Conservation (phyloP, 2,113 vertebrate species). For the Beaufortia kweichowensis region DNA sequence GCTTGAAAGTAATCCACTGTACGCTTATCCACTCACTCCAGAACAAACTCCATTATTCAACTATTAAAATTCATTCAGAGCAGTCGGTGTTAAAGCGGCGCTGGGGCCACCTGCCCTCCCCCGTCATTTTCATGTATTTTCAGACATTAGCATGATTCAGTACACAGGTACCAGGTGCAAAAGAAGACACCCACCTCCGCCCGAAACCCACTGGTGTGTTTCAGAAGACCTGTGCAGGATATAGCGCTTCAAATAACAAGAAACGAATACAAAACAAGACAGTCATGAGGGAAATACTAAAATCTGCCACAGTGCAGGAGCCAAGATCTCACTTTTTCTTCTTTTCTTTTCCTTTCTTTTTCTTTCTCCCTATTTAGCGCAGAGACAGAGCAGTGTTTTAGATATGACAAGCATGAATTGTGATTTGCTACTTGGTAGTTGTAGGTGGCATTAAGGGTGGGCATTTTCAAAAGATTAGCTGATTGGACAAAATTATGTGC, state of each 20-base stretch:
- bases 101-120: neutral
- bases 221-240: constrained; percentile 16
- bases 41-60: constrained; percentile 27
- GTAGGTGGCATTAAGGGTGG: too few relatives aligned
- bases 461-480: too few relatives aligned
- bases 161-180: constrained; percentile 15
- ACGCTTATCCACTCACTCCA: neutral
- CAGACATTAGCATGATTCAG: constrained; percentile 18
- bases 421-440: too few relatives aligned
- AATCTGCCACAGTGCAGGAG: neutral
- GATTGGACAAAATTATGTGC: too few relatives aligned
- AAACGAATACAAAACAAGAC: constrained; percentile 27
- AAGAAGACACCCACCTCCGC: neutral
- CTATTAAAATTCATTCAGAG: constrained; percentile 42
- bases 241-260: constrained; percentile 30
- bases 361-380: neutral
- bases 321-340: neutral
- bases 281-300: constrained; percentile 7
- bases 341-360: neutral
- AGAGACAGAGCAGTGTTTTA: neutral
- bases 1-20: constrained; percentile 9
- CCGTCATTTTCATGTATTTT: neutral
- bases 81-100: neutral
- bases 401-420: too few relatives aligned
- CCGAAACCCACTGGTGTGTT: constrained; percentile 37